Base-by-base conservation (phyloP, 2,888 invertebrate species). In the Eurois occulta region DNA sequence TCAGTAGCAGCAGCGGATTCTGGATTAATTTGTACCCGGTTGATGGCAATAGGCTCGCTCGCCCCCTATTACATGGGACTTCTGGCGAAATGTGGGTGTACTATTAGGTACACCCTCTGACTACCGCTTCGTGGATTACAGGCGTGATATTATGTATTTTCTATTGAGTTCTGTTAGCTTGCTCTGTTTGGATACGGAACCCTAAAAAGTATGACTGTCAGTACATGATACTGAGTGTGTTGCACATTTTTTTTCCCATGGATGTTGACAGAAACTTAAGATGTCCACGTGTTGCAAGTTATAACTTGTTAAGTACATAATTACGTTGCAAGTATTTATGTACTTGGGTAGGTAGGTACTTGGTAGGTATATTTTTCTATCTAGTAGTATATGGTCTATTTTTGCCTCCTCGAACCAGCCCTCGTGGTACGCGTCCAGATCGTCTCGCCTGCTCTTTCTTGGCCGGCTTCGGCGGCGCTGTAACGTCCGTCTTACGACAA, bases 201-300 rank as follows among this genome's bases (percentile, higher is more conserved):
- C 28, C 8, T 60, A 38, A 38, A 74, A 75, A 38, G 10, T 32
- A 28, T 28, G 11, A 55, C 8, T 7, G 16, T 43, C 32, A 6
- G 11, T 35, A 60, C 18, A 38, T 46, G 18, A 43, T 24, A 24
- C 18, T 32, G 2, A 38, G 55, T 58, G 1, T 78, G n/a, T 13
- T 24, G 48, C 32, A 24, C n/a, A 28, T 41, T 48, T 58, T 48
- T 60, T 52, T 78, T 79, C 62, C 48, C 62, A 77, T 43, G 52
- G 2, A 35, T 43, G 62, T 64, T 77, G 60, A 77, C 60, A 5
- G 78, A n/a, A 60, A 78, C 8, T 67, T 48, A 41, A 68, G 60
- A 69, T 3, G 28, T 41, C 1, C 79, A 78, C 70, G 78, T 77
- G 69, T 77, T 48, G 32, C 16, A 32, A 60, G 5, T 24, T 46